Evolutionary conservation across 2,888 invertebrate genomes (phyloP).

Genomic region (Leucoptera coffeella): DNA sequence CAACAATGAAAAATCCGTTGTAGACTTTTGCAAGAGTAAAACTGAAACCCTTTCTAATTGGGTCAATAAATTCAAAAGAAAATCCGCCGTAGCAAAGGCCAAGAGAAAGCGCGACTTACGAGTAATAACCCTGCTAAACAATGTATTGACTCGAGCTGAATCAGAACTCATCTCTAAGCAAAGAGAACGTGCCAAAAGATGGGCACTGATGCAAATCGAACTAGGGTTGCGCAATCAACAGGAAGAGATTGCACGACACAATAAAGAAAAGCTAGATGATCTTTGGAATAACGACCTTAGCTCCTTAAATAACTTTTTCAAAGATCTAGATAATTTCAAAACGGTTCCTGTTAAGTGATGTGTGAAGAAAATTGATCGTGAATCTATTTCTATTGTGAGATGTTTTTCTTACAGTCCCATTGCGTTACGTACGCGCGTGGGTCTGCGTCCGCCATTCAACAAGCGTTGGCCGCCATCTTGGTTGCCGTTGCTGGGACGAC

Average conservation of each 20-base stretch:
- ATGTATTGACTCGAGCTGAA: constrained; percentile 54
- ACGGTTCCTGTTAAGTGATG: constrained; percentile 22
- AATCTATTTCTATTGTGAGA: constrained; percentile 43
- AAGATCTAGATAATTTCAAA: constrained; percentile 56
- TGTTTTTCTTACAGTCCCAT: constrained; percentile 53
- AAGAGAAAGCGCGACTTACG: constrained; percentile 56
- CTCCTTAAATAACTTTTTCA: constrained; percentile 61
- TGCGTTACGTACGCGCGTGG: constrained; percentile 53
- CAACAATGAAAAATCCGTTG: constrained; percentile 35
- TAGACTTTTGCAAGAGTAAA: constrained; percentile 50
- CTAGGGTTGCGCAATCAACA: constrained; percentile 37
- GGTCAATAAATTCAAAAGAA: constrained; percentile 59
- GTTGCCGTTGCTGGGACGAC: constrained; percentile 46
- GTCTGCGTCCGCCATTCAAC: constrained; percentile 34
- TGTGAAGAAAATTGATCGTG: constrained; percentile 27
- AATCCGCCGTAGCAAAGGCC: constrained; percentile 51
- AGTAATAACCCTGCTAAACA: constrained; percentile 58
- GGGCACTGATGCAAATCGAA: constrained; percentile 51
- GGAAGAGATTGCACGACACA: constrained; percentile 34
- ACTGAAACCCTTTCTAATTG: constrained; percentile 54
- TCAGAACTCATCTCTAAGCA: constrained; percentile 56
- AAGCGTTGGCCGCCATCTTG: constrained; percentile 50
- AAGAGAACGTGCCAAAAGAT: constrained; percentile 54
- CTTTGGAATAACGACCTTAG: constrained; percentile 56
- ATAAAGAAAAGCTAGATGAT: constrained; percentile 38